Evolutionary conservation across 1,140 invertebrate genomes (phyloP).

Genomic region (Sarcophaga peregrina): DNA sequence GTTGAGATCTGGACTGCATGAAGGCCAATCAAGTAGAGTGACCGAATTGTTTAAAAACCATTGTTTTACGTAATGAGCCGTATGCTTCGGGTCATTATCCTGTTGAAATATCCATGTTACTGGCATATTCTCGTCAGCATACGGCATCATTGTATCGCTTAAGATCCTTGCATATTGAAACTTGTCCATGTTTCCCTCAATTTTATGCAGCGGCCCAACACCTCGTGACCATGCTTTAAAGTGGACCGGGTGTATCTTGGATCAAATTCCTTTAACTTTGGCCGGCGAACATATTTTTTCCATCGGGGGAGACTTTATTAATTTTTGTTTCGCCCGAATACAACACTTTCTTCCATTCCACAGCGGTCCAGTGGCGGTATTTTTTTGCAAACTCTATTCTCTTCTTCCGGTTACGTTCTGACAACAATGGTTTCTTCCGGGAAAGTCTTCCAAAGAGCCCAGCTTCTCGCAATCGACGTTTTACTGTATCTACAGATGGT

Average conservation of each 20-base stretch:
- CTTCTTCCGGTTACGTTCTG: too few relatives aligned
- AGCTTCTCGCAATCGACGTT: neutral
- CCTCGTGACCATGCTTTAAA: neutral
- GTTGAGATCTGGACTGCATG: conserved; percentile 22
- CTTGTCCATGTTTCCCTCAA: neutral
- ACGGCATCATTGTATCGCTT: conserved; percentile 29
- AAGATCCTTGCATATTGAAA: too few relatives aligned
- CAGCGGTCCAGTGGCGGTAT: neutral
- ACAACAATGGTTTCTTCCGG: too few relatives aligned
- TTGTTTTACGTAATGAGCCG: conserved; percentile 47
- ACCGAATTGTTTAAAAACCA: conserved; percentile 40
- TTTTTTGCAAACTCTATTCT: too few relatives aligned
- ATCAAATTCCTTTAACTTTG: too few relatives aligned
- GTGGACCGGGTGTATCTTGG: too few relatives aligned
- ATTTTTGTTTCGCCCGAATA: conserved; percentile 19
- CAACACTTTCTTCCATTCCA: neutral
- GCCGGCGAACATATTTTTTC: neutral
- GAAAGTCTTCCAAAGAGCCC: too few relatives aligned
- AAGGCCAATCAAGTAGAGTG: neutral
- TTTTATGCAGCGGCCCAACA: conserved; percentile 13
- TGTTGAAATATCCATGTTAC: conserved; percentile 55
- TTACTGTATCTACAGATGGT: too few relatives aligned
- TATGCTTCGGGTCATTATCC: conserved; percentile 57
- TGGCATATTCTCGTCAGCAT: conserved; percentile 48
- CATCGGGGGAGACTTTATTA: conserved; percentile 13